These are phyloP conservation scores for Andrena hattorfiana DNA, from an alignment of 2,888 invertebrate species.

Conservation along the genomic window DNA sequence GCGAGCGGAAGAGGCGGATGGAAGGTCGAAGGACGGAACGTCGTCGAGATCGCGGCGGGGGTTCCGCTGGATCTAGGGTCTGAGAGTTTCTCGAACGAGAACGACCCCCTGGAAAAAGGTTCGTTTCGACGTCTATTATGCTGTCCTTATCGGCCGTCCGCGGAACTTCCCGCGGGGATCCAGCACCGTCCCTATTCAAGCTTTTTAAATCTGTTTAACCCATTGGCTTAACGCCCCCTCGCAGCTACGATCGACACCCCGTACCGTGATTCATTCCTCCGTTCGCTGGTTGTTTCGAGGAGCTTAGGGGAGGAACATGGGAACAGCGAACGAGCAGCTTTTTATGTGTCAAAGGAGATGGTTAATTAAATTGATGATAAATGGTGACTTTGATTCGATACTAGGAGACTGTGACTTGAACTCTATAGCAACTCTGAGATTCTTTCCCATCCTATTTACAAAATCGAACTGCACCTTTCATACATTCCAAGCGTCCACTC, in stretches of 20 bases:
- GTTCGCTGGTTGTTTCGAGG: neutral
- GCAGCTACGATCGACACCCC: neutral
- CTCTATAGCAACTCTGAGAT: no score
- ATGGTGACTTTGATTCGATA: neutral
- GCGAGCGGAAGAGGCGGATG: constrained; percentile 59
- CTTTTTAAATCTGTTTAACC: constrained; percentile 68
- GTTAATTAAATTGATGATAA: neutral
- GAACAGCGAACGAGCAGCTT: neutral
- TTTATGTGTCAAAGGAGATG: neutral
- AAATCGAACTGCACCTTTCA: no score
- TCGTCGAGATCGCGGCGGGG: constrained; percentile 67
- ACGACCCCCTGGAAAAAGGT: constrained; percentile 49
- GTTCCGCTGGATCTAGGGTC: constrained; percentile 58
- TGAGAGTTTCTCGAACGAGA: constrained; percentile 31
- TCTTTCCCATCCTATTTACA: no score
- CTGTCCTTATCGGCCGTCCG: constrained; percentile 66
- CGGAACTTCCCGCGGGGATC: constrained; percentile 64
- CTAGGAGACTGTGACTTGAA: no score
- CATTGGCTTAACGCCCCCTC: constrained; percentile 21
- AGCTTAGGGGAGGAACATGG: neutral
- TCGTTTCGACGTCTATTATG: constrained; percentile 67
- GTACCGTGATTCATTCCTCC: constrained; percentile 20
- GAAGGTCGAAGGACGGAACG: constrained; percentile 56
- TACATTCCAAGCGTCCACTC: no score
- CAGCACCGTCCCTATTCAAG: constrained; percentile 43